A percentile compares a stretch with the other conserved stretches of the same genome.
Evolutionary conservation across 1,140 invertebrate genomes (phyloP).

Genomic region (Halyomorpha halys): DNA sequence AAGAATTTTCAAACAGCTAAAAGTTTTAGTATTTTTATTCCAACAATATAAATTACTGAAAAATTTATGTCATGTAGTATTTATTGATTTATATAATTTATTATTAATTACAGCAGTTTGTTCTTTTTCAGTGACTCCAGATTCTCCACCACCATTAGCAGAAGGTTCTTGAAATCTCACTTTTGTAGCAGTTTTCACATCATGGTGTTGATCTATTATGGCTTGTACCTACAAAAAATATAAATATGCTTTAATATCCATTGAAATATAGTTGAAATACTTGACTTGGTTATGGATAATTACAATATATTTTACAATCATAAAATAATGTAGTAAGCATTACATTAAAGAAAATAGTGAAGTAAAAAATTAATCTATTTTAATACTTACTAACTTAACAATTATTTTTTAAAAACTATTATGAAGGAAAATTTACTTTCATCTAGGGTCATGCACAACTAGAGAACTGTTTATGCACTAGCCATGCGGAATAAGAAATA

Average conservation of each 20-base stretch:
- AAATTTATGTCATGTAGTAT: too few relatives aligned
- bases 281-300: background rate
- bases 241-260: background rate
- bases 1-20: too few relatives aligned
- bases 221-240: slow-evolving; percentile 62
- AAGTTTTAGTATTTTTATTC: too few relatives aligned
- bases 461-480: too few relatives aligned
- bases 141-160: slow-evolving; percentile 24
- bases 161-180: slow-evolving; percentile 72
- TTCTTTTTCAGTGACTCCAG: slow-evolving; percentile 17
- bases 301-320: background rate
- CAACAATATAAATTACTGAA: too few relatives aligned
- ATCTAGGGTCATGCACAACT: too few relatives aligned
- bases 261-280: background rate
- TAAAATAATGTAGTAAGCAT: background rate
- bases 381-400: background rate
- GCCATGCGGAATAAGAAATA: too few relatives aligned
- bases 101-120: slow-evolving; percentile 20
- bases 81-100: too few relatives aligned
- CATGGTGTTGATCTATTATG: slow-evolving; percentile 78
- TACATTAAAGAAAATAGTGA: background rate
- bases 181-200: slow-evolving; percentile 66
- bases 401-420: background rate
- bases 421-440: too few relatives aligned
- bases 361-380: background rate